Base-by-base conservation (phyloP, 2,888 invertebrate species). In the Cistogaster globosa region DNA sequence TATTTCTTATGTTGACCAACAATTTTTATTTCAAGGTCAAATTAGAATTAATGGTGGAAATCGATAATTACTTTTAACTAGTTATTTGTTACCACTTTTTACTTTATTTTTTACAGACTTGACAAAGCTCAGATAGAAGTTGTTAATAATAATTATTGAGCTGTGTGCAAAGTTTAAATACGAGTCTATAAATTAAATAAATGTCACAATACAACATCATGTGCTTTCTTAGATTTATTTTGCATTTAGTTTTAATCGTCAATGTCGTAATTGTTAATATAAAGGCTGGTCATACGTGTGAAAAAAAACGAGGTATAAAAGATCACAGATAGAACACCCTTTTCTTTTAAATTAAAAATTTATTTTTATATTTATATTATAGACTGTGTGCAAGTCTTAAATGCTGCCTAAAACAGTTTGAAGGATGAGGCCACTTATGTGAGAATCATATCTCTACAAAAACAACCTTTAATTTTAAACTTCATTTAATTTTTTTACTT, bases 11-110 rank as follows among this genome's bases (percentile, higher is more conserved):
- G 42, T 42, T 42, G 42, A 42, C 42, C 11, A 12, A 65, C n/a
- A 77, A 53, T 65, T 71, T 83, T 18, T 58, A 67, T 72, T 77
- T 83, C 82, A 83, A 83, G 82, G 82, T 77, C 71, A 83, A 22
- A 72, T 53, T 53, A 42, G 53, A 60, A 71, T 45, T 65, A 75
- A 60, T 65, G 26, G 60, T 77, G 65, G 71, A 77, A 77, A 65
- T 82, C 69, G 62, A 76, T 82, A 75, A 76, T 69, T 69, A 48
- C 45, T 48, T 48, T 48, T 45, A 14, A 14, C n/a, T n/a, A 65
- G 36, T 18, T 58, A 32, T 62, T 74, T 68, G 58, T 67, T 74
- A 74, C 53, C 65, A 65, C 68, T 42, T 42, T 63, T 62, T 69
- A 42, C 7, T 62, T 45, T 12, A 32, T 42, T 42, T 68, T 51